phyloP scores from a whole-genome alignment of 2,113 vertebrate genomes.

The Euleptes europaea region DNA sequence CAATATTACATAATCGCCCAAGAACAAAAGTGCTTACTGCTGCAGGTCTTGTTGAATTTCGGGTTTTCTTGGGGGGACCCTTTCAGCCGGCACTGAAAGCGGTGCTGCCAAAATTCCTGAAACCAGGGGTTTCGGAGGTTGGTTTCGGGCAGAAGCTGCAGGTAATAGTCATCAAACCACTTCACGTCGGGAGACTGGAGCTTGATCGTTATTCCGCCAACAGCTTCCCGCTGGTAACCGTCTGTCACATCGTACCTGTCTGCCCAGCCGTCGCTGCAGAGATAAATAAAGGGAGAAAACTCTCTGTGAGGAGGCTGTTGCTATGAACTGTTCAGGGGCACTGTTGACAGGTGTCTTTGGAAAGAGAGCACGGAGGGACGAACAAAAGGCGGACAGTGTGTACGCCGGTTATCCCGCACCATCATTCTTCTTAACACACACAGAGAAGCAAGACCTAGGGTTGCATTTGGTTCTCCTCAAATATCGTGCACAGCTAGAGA shows the following conservation, averaged over 20 bases:
- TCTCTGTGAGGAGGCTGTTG: background rate
- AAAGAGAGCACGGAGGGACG: background rate
- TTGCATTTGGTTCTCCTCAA: background rate
- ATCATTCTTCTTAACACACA: background rate
- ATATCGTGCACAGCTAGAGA: background rate
- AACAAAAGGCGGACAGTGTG: background rate
- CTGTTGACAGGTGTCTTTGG: background rate
- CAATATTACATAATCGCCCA: constrained; percentile 16
- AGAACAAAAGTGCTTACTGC: constrained; percentile 81
- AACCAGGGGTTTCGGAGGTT: constrained; percentile 97
- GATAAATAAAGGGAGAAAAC: constrained; percentile 45
- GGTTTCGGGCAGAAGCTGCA: constrained; percentile 92
- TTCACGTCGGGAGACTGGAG: constrained; percentile 97
- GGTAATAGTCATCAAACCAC: constrained; percentile 99
- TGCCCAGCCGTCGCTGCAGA: constrained; percentile 93
- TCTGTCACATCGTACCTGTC: constrained; percentile 97
- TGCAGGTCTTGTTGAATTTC: constrained; percentile 95
- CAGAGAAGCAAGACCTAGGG: background rate
- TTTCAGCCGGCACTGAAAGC: constrained; percentile 92
- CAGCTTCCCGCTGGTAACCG: constrained; percentile 90
- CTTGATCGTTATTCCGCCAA: constrained; percentile 97
- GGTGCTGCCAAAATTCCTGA: constrained; percentile 97
- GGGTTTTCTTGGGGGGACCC: constrained; percentile 90
- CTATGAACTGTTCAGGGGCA: background rate
- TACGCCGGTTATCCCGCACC: too few relatives aligned